A percentile compares a stretch with the other conserved stretches of the same genome.
Evolutionary conservation across 1,140 invertebrate genomes (phyloP).

Genomic region (Chionoecetes opilio): DNA sequence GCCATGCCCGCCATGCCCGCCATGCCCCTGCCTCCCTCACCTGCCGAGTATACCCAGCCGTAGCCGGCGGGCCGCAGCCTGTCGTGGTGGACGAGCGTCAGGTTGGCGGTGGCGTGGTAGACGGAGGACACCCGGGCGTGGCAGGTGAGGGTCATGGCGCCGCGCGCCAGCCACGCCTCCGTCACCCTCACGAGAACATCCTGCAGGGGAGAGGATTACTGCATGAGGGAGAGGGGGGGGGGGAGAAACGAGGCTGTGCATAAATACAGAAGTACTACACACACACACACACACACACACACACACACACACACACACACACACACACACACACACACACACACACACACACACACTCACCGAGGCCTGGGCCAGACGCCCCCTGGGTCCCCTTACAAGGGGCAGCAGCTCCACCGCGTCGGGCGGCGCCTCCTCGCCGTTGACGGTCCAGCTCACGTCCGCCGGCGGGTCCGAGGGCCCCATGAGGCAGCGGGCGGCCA

Average conservation of each 20-base stretch:
- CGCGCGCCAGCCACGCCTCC: constrained; percentile 57
- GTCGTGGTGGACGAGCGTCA: constrained; percentile 63
- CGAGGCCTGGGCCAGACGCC: constrained; percentile 2
- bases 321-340: constrained; percentile 1
- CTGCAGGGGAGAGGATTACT: constrained; percentile 16
- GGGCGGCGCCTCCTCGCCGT: constrained; percentile 27
- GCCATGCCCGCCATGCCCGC: constrained; percentile 35
- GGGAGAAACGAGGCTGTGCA: background rate
- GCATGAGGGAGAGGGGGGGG: background rate
- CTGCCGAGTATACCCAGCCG: constrained; percentile 68
- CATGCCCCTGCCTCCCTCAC: background rate
- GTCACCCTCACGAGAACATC: constrained; percentile 34
- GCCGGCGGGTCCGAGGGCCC: constrained; percentile 55
- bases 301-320: no score
- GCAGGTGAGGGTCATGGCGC: constrained; percentile 63
- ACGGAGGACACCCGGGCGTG: constrained; percentile 62
- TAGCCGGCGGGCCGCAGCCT: constrained; percentile 63
- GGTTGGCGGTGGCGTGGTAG: constrained; percentile 61
- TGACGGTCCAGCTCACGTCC: constrained; percentile 50
- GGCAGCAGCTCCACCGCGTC: background rate
- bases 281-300: constrained; percentile 51
- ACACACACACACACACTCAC: constrained; percentile 61
- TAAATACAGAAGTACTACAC: background rate
- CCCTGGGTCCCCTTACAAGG: background rate
- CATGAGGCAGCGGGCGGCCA: constrained; percentile 45